Percentiles rank a stretch among this genome's conserved stretches.
Conservation (phyloP, 2,797 vertebrate genomes). For the Syngnathus acus region DNA sequence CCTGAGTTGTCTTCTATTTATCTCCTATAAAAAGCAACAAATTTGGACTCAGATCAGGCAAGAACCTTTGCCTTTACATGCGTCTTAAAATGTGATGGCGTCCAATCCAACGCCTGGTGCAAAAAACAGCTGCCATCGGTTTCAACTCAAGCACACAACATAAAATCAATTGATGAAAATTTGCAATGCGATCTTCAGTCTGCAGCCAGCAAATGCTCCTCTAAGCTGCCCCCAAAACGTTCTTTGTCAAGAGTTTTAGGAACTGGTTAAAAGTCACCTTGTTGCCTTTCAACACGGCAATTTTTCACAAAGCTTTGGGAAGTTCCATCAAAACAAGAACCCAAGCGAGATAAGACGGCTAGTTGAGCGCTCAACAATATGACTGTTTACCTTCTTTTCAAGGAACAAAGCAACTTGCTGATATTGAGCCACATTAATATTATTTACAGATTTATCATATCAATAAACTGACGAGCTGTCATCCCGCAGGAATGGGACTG, state of each 20-base stretch:
- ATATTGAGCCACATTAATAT: slow-evolving; percentile 6
- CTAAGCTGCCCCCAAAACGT: not conserved
- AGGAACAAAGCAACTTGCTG: slow-evolving; percentile 7
- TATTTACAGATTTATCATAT: slow-evolving; percentile 28
- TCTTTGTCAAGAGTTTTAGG: not conserved
- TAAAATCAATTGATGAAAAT: no score
- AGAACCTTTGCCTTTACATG: no score
- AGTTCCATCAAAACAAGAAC: not conserved
- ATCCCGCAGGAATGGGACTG: slow-evolving; percentile 8
- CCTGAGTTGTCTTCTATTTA: no score
- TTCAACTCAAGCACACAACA: no score
- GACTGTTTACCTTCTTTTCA: not conserved
- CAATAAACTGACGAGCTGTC: slow-evolving; percentile 30
- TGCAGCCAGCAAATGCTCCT: no score
- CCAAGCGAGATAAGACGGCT: not conserved
- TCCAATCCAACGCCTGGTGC: no score
- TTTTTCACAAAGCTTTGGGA: not conserved
- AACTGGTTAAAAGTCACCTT: not conserved
- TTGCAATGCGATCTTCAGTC: no score
- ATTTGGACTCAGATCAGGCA: no score
- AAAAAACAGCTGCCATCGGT: no score
- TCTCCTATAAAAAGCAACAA: no score
- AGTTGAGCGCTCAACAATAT: not conserved
- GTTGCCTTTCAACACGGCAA: not conserved
- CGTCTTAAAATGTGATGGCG: no score